Base-by-base conservation (phyloP, 2,888 invertebrate genomes). In the Hemithea aestivaria region DNA sequence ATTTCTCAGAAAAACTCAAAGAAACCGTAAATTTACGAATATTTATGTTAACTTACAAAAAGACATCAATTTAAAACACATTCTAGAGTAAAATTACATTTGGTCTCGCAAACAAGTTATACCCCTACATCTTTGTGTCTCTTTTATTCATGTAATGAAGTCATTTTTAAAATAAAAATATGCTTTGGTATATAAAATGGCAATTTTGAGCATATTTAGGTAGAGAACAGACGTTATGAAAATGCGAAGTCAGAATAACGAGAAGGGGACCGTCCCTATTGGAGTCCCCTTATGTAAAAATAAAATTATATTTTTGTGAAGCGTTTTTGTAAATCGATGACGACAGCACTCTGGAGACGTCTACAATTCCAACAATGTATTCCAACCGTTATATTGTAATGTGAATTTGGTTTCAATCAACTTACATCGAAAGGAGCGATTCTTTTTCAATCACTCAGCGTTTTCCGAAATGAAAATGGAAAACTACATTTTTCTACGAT, bases 131-230 rank as follows among this genome's bases (percentile, higher is more conserved):
- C 27, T 39, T 48, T 50, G 36, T 22, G 40, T 55, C 35, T 52
- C 52, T 49, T 43, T 47, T 43, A 41, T 51, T 21, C 26, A 51
- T 41, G 48, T 45, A 44, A 58, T 55, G 52, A 56, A 38, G 41
- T 46, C 40, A 47, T 45, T 55, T 58, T 50, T 50, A 37, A 44
- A 45, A 51, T 27, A 36, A 50, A 35, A 48, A 50, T 48, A 45
- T 46, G 40, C 33, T 40, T 20, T 38, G 30, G 31, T 41, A 43
- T 45, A 45, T 50, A 39, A 50, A 72, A 74, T 65, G 64, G 67
- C 72, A 76, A 75, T 77, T 79, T 78, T 62, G 67, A 72, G 68
- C 66, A 72, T 74, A 73, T 76, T 79, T 70, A 66, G 64, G 62
- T 62, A 56, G 57, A 66, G 68, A 72, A 73, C 54, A 70, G 66